These are phyloP conservation scores for Plutella xylostella DNA, from an alignment of 2,888 invertebrate genomes.

Conservation along the genomic window DNA sequence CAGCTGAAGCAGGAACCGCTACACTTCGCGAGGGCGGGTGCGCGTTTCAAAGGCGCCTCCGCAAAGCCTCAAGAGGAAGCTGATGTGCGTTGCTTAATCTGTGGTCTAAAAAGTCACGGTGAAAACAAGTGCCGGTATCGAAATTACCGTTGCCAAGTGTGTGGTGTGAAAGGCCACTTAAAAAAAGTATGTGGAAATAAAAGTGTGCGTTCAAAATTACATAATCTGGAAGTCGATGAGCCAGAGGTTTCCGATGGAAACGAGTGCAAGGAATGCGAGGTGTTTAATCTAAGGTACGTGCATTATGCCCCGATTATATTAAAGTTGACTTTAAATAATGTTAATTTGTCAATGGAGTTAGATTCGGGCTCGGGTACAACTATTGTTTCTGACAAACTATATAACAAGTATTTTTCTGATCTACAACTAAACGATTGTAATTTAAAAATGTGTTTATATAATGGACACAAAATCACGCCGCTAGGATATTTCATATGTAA, in stretches of 20 bases:
- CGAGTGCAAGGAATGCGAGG: conserved; percentile 19
- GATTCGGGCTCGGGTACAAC: conserved; percentile 7
- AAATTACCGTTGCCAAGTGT: conserved; percentile 10
- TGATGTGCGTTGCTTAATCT: conserved; percentile 7
- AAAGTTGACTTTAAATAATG: background rate
- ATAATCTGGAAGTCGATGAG: background rate
- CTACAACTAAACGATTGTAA: background rate
- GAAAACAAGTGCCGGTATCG: conserved; percentile 13
- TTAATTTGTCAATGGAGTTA: conserved; percentile 8
- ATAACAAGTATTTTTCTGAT: background rate
- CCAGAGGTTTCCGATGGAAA: conserved; percentile 4
- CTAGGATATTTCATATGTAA: background rate
- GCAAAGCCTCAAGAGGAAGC: background rate
- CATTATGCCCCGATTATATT: background rate
- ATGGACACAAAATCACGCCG: background rate
- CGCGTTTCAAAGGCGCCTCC: background rate
- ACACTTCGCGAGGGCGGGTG: conserved; percentile 5
- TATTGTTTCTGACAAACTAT: conserved; percentile 1
- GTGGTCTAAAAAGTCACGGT: conserved; percentile 11
- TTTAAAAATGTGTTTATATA: background rate
- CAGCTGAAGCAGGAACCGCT: conserved; percentile 14
- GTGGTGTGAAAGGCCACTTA: conserved; percentile 13
- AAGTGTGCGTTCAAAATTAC: conserved; percentile 4
- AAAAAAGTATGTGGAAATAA: conserved; percentile 12
- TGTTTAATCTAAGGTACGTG: conserved; percentile 2